Base-by-base conservation (phyloP, 2,113 vertebrate species). In the Bostrychus sinensis region DNA sequence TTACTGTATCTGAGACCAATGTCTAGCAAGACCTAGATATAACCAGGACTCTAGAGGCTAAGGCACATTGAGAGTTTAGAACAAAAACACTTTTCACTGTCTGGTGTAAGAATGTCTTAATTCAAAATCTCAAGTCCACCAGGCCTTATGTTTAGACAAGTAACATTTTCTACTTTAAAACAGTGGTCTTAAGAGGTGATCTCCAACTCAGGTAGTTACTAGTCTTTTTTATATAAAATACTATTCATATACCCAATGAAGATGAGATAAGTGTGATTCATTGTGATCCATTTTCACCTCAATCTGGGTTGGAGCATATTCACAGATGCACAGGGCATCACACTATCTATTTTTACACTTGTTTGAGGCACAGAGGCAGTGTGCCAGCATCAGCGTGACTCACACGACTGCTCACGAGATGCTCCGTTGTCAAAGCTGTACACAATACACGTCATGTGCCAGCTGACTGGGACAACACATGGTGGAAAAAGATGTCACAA, bases 291-390 rank as follows among this genome's bases (percentile, higher is more conserved):
- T 75, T 78, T 80, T 71, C 70, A 75, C 39, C 62, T 66, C 67
- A 78, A 41, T 80, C 75, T 78, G 70, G 48, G 69, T 51, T 62
- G 2, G 26, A 67, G 57, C n/a, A 16, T 75, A 43, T 66, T 72
- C 82, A 54, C 81, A 71, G 83, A 83, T 34, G 75, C 60, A 38
- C 71, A 13, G 43, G 46, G 57, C 71, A 77, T 83, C 77, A 70
- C 82, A 55, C 78, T 73, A 28, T 78, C 83, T 90, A 89, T 90
- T 89, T 90, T 86, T 88, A 86, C 74, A 25, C 62, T 19, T 82
- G 72, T 86, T 83, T 88, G 66, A 81, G 72, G 65, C 78, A 61
- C 69, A 23, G 50, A 61, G 73, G 56, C 69, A 76, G 60, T 65
- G 59, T 1, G 67, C 80, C 76, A 66, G 70, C 57, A 60, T 89